Conservation (phyloP, 1,140 invertebrate species). For the Brachionus manjavacas region DNA sequence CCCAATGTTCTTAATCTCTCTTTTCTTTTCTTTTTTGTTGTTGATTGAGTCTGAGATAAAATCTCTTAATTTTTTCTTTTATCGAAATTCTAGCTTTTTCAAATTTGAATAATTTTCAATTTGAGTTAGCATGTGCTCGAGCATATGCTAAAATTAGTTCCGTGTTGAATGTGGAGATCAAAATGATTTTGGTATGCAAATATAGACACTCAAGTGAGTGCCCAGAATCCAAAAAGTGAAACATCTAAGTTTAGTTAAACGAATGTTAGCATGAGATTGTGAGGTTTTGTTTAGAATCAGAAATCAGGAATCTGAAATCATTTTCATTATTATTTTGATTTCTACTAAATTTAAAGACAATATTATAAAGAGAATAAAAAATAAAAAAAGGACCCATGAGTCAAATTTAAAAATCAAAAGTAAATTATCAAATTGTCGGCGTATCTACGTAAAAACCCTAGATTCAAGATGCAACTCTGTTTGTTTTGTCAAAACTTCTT, state of each 20-base stretch:
- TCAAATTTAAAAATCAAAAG: too few species aligned
- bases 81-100: neutral
- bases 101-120: neutral
- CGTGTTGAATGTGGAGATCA: neutral
- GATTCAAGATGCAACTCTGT: too few species aligned
- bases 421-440: too few species aligned
- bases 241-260: neutral
- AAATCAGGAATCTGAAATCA: neutral
- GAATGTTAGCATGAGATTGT: neutral
- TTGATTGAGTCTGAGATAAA: constrained; percentile 3
- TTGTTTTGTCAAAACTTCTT: too few species aligned
- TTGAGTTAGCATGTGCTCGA: neutral
- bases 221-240: neutral
- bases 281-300: neutral
- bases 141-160: neutral
- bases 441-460: too few species aligned
- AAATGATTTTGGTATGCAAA: neutral
- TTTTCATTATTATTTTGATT: too few species aligned
- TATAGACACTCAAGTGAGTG: neutral
- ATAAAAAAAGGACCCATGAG: too few species aligned
- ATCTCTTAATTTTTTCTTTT: neutral
- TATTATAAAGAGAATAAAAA: too few species aligned
- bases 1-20: neutral
- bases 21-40: neutral
- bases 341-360: too few species aligned